Percentiles rank a stretch among this genome's conserved stretches.
phyloP scores from a whole-genome alignment of 2,888 invertebrate species.

The Caenorhabditis sp. region DNA sequence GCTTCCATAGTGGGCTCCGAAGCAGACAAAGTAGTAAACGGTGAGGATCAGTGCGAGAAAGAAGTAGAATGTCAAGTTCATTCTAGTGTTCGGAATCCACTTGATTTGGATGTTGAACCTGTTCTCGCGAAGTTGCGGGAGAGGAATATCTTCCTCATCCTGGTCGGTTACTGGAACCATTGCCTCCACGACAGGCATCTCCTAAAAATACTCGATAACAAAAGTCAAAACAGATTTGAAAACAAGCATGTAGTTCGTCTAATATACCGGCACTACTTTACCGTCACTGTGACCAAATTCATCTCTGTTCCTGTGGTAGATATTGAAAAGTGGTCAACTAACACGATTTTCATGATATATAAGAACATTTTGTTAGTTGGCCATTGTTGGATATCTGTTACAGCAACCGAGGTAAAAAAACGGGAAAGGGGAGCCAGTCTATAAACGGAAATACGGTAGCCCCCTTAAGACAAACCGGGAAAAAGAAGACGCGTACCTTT shows the following conservation, averaged over 20 bases:
- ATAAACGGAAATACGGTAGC: too few relatives aligned
- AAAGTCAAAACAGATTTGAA: background rate
- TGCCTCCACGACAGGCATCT: background rate
- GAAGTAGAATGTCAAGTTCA: constrained; percentile 8
- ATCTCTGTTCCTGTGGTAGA: too few relatives aligned
- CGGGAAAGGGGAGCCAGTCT: too few relatives aligned
- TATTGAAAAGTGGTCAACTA: too few relatives aligned
- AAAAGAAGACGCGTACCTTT: constrained; percentile 21
- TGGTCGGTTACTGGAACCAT: background rate
- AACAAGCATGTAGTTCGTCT: background rate
- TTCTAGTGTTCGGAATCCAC: constrained; percentile 38
- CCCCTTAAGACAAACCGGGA: too few relatives aligned
- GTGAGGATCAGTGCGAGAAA: constrained; percentile 19
- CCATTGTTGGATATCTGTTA: too few relatives aligned
- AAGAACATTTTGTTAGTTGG: too few relatives aligned
- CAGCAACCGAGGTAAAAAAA: too few relatives aligned
- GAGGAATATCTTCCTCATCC: background rate
- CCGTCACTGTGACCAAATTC: too few relatives aligned
- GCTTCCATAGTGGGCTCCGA: constrained; percentile 31
- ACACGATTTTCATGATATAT: too few relatives aligned
- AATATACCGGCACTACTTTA: too few relatives aligned
- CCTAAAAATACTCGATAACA: background rate
- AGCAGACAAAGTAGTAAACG: constrained; percentile 36
- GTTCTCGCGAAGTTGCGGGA: constrained; percentile 25
- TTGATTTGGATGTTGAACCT: constrained; percentile 25